These are phyloP conservation scores for Lobophora halterata DNA, from an alignment of 2,888 invertebrate species.

Conservation along the genomic window DNA sequence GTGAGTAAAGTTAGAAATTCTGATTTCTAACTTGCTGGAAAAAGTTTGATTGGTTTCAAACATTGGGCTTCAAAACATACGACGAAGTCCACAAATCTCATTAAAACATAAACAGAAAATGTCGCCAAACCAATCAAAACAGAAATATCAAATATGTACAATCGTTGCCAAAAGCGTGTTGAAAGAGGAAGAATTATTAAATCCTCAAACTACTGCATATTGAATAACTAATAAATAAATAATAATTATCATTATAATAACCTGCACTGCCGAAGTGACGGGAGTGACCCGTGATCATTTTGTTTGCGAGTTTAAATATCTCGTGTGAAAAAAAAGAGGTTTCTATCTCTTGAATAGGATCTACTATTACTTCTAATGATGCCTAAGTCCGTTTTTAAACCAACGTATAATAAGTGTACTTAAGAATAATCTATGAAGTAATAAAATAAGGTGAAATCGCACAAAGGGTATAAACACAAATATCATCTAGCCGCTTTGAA, in stretches of 20 bases:
- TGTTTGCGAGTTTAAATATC: too few species aligned
- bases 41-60: constrained; percentile 79
- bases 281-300: too few species aligned
- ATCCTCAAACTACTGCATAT: too few species aligned
- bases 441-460: constrained; percentile 30
- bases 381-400: too few species aligned
- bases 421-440: constrained; percentile 25
- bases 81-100: constrained; percentile 66
- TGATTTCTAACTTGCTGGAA: constrained; percentile 37
- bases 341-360: too few species aligned
- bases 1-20: constrained; percentile 8
- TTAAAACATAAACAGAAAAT: constrained; percentile 76
- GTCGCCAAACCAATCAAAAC: constrained; percentile 65
- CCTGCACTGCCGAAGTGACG: too few species aligned
- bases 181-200: background rate
- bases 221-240: too few species aligned
- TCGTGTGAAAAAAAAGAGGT: too few species aligned
- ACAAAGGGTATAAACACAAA: constrained; percentile 33
- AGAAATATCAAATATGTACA: constrained; percentile 35
- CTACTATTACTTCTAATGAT: too few species aligned
- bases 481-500: constrained; percentile 39
- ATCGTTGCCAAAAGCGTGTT: background rate
- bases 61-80: too few species aligned
- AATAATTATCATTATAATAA: too few species aligned
- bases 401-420: constrained; percentile 16